Evolutionary conservation across 2,113 vertebrate species (phyloP), one percentile per base, ranked within the genome.

Genomic region (Rhinichthys klamathensis): DNA sequence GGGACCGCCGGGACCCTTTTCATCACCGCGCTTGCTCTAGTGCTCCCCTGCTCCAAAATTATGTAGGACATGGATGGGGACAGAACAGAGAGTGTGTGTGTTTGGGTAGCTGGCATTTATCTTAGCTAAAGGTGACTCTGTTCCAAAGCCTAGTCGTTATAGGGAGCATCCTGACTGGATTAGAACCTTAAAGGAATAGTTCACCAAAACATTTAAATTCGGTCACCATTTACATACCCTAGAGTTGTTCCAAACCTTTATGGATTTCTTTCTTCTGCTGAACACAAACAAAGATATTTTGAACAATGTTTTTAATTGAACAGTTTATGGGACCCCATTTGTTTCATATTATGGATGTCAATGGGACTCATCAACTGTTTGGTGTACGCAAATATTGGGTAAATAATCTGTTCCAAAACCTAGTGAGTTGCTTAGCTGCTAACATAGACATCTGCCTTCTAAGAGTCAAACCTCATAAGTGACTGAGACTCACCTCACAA

Each of bases 21-120:
- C 75, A 88, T 92, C 89, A 82, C 88, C 89, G 90, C 89, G 88
- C 90, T 91, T 90, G 92, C 91, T 92, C 90, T 87, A 89, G 92
- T 88, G 90, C 87, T 91, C 70, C 88, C 87, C 38, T 76, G 73
- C 82, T 81, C 58, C 60, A 38, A 83, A 69, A 85, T 82, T 88
- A 91, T 91, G 82, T 94, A 93, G 94, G 94, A 91, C 94, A 92
- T 63, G 90, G 89, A 91, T 27, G 58, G 30, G 67, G 12, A 67
- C 54, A n/a, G 25, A 76, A 18, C 11, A 12, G 35, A 5, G 63
- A 41, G 67, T 70, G 54, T 54, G 72, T 70, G 35, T 58, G 32
- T 60, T 38, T 60, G 25, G 25, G 69, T 84, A 75, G 41, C 69
- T 32, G 58, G 72, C 61, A 84, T 85, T 82, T 89, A 78, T 87